A percentile compares a stretch with the other conserved stretches of the same genome.
Evolutionary conservation across 2,888 invertebrate species (phyloP).

Genomic region (Macaria notata): DNA sequence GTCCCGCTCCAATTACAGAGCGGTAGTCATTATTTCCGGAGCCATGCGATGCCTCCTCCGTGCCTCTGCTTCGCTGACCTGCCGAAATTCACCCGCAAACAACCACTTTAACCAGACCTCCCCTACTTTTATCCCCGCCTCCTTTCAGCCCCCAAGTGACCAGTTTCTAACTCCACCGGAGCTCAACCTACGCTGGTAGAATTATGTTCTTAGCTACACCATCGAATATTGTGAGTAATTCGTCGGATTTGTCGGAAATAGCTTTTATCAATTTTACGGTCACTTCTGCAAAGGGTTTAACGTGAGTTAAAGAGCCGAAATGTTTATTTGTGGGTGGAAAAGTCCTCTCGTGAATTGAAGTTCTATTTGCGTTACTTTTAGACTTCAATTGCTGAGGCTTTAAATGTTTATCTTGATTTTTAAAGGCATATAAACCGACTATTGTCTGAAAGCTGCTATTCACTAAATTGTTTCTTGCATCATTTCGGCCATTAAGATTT

Average conservation of each 20-base stretch:
- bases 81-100: conserved; percentile 58
- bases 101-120: conserved; percentile 45
- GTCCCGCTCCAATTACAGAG: conserved; percentile 74
- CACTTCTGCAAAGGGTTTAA: conserved; percentile 30
- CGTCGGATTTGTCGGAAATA: conserved; percentile 45
- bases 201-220: conserved; percentile 42
- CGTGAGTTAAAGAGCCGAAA: conserved; percentile 10
- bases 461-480: conserved; percentile 21
- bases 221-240: conserved; percentile 50
- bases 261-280: conserved; percentile 43
- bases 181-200: conserved; percentile 36
- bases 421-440: background rate
- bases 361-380: background rate
- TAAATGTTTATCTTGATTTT: background rate
- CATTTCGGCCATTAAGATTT: conserved; percentile 39
- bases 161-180: conserved; percentile 2
- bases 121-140: conserved; percentile 17
- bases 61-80: conserved; percentile 61
- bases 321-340: conserved; percentile 11
- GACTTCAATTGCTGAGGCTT: background rate
- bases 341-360: background rate
- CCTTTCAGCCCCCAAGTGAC: background rate
- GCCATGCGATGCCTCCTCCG: conserved; percentile 61
- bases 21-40: conserved; percentile 78
- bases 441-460: conserved; percentile 14